These are phyloP conservation scores for Oryctolagus cuniculus DNA, from an alignment of 2,113 vertebrate genomes.

Conservation along the genomic window DNA sequence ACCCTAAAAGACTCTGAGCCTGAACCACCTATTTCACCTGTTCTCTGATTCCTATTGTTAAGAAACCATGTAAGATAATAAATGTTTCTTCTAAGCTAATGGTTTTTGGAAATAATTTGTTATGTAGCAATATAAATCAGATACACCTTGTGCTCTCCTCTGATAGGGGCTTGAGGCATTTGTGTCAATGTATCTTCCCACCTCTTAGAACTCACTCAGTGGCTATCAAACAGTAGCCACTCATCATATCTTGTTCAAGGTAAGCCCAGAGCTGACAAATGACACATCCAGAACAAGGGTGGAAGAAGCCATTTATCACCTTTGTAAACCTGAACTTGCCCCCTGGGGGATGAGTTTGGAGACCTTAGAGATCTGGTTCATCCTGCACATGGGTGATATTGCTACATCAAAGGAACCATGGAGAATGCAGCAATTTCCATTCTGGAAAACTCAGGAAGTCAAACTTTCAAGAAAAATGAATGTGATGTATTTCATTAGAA, in stretches of 20 bases:
- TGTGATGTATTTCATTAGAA: neutral
- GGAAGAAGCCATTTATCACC: neutral
- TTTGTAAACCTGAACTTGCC: neutral
- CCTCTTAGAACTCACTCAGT: neutral
- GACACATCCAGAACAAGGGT: neutral
- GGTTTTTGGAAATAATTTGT: neutral
- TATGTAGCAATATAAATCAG: neutral
- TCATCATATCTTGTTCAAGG: neutral
- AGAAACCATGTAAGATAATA: neutral
- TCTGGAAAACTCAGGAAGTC: neutral
- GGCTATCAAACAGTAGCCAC: neutral
- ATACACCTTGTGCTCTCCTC: neutral
- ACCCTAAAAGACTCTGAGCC: neutral
- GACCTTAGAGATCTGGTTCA: neutral
- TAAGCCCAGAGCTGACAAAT: neutral
- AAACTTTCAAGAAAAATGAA: constrained; percentile 47
- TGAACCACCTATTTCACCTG: neutral
- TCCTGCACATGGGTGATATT: neutral
- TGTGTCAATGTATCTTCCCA: neutral
- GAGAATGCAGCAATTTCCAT: constrained; percentile 2
- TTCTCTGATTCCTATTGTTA: neutral
- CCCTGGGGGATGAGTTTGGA: neutral
- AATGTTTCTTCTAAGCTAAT: neutral
- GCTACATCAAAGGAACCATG: constrained; percentile 5
- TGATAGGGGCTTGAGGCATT: neutral